These are phyloP conservation scores for Acropora yongei DNA, from an alignment of 64 coral and sea anemone genomes.

Conservation along the genomic window DNA sequence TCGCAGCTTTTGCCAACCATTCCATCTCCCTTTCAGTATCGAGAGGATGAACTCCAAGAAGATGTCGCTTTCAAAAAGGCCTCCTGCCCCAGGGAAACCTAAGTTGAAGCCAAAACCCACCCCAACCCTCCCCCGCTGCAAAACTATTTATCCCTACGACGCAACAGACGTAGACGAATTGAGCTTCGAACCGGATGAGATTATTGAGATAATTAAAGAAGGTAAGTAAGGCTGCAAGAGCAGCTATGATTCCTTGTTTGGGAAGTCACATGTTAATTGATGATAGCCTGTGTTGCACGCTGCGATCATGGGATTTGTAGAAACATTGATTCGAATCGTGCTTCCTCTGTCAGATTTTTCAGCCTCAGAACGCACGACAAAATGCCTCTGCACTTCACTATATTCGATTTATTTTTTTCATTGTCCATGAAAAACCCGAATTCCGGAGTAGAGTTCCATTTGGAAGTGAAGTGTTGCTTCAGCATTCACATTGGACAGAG, in stretches of 20 bases:
- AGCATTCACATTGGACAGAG: too few relatives aligned
- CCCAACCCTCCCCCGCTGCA: slow-evolving; percentile 81
- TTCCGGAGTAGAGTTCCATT: too few relatives aligned
- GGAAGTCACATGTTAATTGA: not conserved
- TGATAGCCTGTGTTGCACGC: too few relatives aligned
- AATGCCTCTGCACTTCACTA: too few relatives aligned
- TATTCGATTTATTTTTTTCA: too few relatives aligned
- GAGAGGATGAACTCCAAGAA: slow-evolving; percentile 77
- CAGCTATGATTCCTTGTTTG: not conserved
- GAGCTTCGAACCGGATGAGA: slow-evolving; percentile 85
- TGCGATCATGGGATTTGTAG: too few relatives aligned
- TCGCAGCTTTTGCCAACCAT: not conserved
- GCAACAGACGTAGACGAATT: slow-evolving; percentile 93
- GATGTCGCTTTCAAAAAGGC: slow-evolving; percentile 24
- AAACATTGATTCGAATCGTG: too few relatives aligned
- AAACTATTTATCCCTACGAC: slow-evolving; percentile 92
- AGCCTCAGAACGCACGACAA: too few relatives aligned
- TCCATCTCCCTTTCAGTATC: slow-evolving; percentile 30
- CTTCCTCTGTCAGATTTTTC: too few relatives aligned
- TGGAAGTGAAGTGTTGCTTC: too few relatives aligned
- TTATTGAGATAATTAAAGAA: slow-evolving; percentile 96
- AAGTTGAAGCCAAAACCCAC: slow-evolving; percentile 78
- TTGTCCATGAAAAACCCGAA: too few relatives aligned
- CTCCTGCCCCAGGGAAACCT: slow-evolving; percentile 85
- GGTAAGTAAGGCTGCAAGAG: slow-evolving; percentile 43